These are phyloP conservation scores for Ips nitidus DNA, from an alignment of 1,140 invertebrate species.

Conservation along the genomic window DNA sequence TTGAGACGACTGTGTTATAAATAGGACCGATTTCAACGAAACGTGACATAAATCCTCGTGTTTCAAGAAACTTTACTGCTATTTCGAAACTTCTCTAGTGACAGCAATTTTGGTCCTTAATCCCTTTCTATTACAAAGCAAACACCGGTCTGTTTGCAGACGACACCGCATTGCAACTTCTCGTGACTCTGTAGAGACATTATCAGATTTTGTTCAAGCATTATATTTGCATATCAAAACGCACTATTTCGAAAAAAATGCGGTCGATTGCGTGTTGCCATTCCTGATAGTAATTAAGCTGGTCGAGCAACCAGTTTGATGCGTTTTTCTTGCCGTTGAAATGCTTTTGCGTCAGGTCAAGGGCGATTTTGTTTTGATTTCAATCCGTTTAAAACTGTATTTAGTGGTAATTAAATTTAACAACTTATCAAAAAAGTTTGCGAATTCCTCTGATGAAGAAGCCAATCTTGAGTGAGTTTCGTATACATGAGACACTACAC, in stretches of 20 bases:
- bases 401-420: too few relatives aligned
- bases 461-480: too few relatives aligned
- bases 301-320: slow-evolving; percentile 1
- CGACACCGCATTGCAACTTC: too few relatives aligned
- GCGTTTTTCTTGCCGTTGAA: background rate
- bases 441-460: too few relatives aligned
- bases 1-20: background rate
- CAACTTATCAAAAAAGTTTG: too few relatives aligned
- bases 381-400: too few relatives aligned
- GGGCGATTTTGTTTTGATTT: background rate
- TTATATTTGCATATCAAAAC: slow-evolving; percentile 4
- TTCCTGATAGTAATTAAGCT: background rate
- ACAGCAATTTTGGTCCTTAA: too few relatives aligned
- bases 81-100: background rate
- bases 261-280: slow-evolving; percentile 3
- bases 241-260: slow-evolving; percentile 6
- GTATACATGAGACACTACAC: too few relatives aligned
- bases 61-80: slow-evolving; percentile 3
- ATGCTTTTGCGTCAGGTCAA: background rate
- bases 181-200: too few relatives aligned
- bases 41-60: background rate
- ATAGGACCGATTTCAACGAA: slow-evolving; percentile 6
- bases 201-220: too few relatives aligned
- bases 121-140: too few relatives aligned
- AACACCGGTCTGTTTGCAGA: too few relatives aligned